A percentile compares a stretch with the other conserved stretches of the same genome.
Evolutionary conservation across 2,888 invertebrate species (phyloP).

Genomic region (Oxycera nigricornis): DNA sequence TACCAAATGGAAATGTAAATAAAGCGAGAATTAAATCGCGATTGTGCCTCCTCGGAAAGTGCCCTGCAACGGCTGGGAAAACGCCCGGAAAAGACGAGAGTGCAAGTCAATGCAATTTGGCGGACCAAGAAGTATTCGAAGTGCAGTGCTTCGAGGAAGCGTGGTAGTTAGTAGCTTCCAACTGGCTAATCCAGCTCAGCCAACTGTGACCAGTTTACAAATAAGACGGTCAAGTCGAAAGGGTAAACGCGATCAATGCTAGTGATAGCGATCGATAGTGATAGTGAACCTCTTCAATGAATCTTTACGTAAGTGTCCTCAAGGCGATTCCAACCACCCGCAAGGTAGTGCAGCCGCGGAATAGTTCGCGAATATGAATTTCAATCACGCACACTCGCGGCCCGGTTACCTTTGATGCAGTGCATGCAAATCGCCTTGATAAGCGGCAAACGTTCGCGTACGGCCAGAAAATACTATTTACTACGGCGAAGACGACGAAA

Average conservation of each 20-base stretch:
- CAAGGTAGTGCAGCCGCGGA: neutral
- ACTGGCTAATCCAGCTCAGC: neutral
- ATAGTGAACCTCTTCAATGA: constrained; percentile 2
- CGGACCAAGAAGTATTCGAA: neutral
- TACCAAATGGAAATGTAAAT: constrained; percentile 9
- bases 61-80: neutral
- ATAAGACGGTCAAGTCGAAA: neutral
- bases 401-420: neutral
- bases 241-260: neutral
- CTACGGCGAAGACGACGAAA: neutral
- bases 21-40: neutral
- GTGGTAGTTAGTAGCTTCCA: neutral
- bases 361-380: constrained; percentile 12
- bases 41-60: neutral
- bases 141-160: neutral
- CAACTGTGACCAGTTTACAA: constrained; percentile 15
- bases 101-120: neutral
- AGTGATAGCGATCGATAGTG: constrained; percentile 11
- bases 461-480: constrained; percentile 13
- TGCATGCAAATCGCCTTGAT: constrained; percentile 26
- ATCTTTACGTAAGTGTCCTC: constrained; percentile 4
- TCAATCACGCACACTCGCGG: constrained; percentile 18
- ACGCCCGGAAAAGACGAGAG: neutral
- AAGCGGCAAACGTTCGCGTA: neutral
- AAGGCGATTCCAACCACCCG: neutral